These are phyloP conservation scores for Microplitis manilae DNA, from an alignment of 2,888 invertebrate species.

Conservation along the genomic window DNA sequence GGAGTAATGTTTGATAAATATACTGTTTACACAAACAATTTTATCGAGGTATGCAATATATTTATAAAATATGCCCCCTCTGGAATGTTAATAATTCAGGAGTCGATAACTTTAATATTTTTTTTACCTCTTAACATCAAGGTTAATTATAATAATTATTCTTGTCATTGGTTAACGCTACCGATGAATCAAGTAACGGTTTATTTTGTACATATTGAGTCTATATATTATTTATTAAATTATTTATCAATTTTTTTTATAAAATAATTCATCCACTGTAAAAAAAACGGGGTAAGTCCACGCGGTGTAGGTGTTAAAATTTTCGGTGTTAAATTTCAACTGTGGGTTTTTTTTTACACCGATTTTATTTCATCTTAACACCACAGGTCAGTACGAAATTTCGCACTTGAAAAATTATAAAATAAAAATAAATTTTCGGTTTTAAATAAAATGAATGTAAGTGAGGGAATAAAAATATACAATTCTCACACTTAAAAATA, in stretches of 20 bases:
- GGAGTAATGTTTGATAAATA: not conserved
- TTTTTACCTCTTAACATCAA: not conserved
- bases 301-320: too few species aligned
- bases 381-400: too few species aligned
- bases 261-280: too few species aligned
- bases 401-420: too few species aligned
- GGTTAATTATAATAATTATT: not conserved
- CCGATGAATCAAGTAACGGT: not conserved
- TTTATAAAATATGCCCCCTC: not conserved
- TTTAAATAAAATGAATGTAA: too few species aligned
- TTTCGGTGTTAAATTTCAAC: too few species aligned
- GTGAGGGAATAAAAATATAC: too few species aligned
- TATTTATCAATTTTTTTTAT: not conserved
- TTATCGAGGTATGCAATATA: not conserved
- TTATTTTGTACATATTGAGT: not conserved
- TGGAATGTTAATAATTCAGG: not conserved
- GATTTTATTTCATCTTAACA: too few species aligned
- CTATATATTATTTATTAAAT: not conserved
- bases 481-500: constrained; percentile 11
- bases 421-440: too few species aligned
- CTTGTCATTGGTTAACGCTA: not conserved
- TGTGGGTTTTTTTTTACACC: too few species aligned
- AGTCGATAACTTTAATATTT: not conserved
- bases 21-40: too few species aligned
- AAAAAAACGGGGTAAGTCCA: too few species aligned